Conservation (phyloP, 2,888 invertebrate genomes). For the Electrophaes corylata region DNA sequence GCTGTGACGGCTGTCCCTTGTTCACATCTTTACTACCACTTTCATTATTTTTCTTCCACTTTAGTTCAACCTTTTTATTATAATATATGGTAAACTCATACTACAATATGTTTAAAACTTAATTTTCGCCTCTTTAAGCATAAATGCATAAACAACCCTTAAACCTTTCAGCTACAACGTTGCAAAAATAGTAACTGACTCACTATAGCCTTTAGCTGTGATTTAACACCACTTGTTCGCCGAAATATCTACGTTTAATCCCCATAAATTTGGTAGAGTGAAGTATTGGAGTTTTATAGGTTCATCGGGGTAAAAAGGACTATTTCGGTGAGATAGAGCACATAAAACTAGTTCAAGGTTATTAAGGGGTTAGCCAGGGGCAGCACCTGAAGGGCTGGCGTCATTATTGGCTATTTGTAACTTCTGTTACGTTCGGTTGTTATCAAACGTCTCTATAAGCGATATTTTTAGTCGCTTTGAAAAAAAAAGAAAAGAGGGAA, state of each 20-base stretch:
- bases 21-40: too few species aligned
- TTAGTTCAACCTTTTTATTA: too few species aligned
- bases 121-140: too few species aligned
- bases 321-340: constrained; percentile 25
- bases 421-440: not conserved
- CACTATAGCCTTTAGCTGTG: constrained; percentile 26
- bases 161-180: not conserved
- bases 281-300: constrained; percentile 34
- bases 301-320: constrained; percentile 25
- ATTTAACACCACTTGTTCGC: constrained; percentile 38
- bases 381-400: not conserved
- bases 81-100: too few species aligned
- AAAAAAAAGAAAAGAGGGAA: too few species aligned
- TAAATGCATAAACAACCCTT: not conserved
- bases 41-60: too few species aligned
- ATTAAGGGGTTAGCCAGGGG: not conserved
- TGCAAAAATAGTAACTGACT: constrained; percentile 1
- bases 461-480: too few species aligned
- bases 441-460: too few species aligned
- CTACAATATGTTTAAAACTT: too few species aligned
- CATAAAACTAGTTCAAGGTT: constrained; percentile 20
- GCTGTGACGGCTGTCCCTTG: too few species aligned
- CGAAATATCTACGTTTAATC: constrained; percentile 35
- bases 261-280: constrained; percentile 39
- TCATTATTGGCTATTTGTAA: not conserved